Evolutionary conservation across 2,113 vertebrate species (phyloP).

Genomic region (Cyrtonyx montezumae): DNA sequence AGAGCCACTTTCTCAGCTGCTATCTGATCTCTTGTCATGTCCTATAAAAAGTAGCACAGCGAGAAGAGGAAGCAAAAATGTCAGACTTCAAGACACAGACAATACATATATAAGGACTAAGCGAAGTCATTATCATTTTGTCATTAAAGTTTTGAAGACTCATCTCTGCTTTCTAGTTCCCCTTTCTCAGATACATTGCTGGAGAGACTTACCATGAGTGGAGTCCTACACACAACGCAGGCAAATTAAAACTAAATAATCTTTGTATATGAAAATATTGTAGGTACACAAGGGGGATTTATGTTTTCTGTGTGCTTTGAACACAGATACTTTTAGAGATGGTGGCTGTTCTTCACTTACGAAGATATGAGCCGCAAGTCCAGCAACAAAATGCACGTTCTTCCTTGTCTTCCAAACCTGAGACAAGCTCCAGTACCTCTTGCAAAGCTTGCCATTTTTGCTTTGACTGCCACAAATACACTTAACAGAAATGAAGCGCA

Average conservation of each 20-base stretch:
- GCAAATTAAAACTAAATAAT: neutral
- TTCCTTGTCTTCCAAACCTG: neutral
- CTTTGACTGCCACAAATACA: neutral
- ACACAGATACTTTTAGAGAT: neutral
- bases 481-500: neutral
- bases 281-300: neutral
- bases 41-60: constrained; percentile 76
- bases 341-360: neutral
- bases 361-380: neutral
- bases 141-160: neutral
- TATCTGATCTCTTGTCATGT: constrained; percentile 97
- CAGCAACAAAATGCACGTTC: neutral
- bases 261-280: neutral
- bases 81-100: neutral
- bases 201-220: neutral
- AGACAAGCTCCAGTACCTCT: neutral
- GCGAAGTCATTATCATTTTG: neutral
- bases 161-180: neutral
- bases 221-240: neutral
- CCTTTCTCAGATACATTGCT: neutral
- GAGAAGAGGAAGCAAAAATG: neutral
- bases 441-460: neutral
- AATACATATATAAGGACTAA: neutral
- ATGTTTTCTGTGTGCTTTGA: neutral
- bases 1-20: constrained; percentile 92